These are phyloP conservation scores for Pheosia gnoma DNA, from an alignment of 2,888 invertebrate genomes.

Conservation along the genomic window DNA sequence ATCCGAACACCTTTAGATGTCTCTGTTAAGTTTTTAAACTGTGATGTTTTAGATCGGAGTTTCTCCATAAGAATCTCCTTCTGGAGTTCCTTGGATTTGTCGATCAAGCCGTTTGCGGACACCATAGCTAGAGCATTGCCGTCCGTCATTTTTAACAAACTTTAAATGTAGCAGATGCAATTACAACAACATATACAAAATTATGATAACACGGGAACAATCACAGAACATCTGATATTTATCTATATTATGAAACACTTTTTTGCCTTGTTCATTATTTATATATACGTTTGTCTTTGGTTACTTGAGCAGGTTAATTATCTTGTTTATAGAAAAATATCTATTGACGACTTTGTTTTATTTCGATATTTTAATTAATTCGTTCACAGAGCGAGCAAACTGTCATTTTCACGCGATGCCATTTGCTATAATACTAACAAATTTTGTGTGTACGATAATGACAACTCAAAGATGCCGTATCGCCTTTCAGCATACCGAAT, in stretches of 20 bases:
- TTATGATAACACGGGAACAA: slow-evolving; percentile 48
- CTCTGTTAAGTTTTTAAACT: slow-evolving; percentile 92
- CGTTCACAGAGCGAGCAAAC: slow-evolving; percentile 44
- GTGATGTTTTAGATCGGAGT: slow-evolving; percentile 91
- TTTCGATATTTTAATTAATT: slow-evolving; percentile 31
- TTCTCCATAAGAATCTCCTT: slow-evolving; percentile 96
- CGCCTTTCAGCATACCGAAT: slow-evolving; percentile 21
- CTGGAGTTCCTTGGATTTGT: slow-evolving; percentile 84
- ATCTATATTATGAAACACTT: slow-evolving; percentile 23
- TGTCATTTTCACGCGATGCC: slow-evolving; percentile 64
- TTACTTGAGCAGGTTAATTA: slow-evolving; percentile 20
- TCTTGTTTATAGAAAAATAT: slow-evolving; percentile 25
- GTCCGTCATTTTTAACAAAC: slow-evolving; percentile 65
- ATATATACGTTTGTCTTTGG: slow-evolving; percentile 12
- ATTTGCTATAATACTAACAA: slow-evolving; percentile 52
- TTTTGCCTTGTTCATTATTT: slow-evolving; percentile 22
- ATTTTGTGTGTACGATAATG: slow-evolving; percentile 13
- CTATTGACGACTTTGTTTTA: slow-evolving; percentile 21
- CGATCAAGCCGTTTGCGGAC: slow-evolving; percentile 61
- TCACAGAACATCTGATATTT: slow-evolving; percentile 55
- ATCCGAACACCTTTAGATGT: slow-evolving; percentile 94
- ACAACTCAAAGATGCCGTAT: slow-evolving; percentile 11
- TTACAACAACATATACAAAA: slow-evolving; percentile 42
- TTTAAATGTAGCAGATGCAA: slow-evolving; percentile 23
- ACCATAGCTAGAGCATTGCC: slow-evolving; percentile 63